Evolutionary conservation across 1,140 invertebrate genomes (phyloP).

Genomic region (Caenorhabditis brenneri): DNA sequence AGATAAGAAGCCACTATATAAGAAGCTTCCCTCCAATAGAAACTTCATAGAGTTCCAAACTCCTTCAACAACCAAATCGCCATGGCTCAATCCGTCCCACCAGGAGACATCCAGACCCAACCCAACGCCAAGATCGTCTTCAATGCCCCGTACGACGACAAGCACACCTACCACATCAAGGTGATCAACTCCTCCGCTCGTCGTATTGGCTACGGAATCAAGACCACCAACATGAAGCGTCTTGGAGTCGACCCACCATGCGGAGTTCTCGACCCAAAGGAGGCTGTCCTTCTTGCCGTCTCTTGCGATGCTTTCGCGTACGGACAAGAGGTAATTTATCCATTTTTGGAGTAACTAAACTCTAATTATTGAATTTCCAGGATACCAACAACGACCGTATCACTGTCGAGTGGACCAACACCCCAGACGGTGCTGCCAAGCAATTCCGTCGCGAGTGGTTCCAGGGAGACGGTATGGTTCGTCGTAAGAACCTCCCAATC

Average conservation of each 20-base stretch:
- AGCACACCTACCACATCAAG: constrained; percentile 56
- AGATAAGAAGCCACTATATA: neutral
- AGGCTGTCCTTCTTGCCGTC: constrained; percentile 50
- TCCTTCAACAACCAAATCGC: neutral
- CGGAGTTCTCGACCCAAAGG: constrained; percentile 56
- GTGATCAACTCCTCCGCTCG: constrained; percentile 53
- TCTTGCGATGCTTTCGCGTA: constrained; percentile 55
- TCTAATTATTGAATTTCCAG: too few species aligned
- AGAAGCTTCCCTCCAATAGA: neutral
- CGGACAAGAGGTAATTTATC: constrained; percentile 42
- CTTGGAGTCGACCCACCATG: constrained; percentile 51
- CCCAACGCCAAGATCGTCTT: constrained; percentile 55
- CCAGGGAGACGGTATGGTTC: constrained; percentile 19
- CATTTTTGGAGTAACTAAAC: neutral
- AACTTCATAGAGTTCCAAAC: neutral
- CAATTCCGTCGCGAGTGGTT: constrained; percentile 38
- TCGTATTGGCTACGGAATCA: constrained; percentile 55
- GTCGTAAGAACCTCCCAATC: constrained; percentile 27
- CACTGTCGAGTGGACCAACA: constrained; percentile 58
- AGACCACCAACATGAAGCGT: constrained; percentile 55
- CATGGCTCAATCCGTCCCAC: constrained; percentile 53
- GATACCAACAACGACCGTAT: constrained; percentile 59
- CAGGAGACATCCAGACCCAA: constrained; percentile 56
- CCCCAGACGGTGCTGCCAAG: constrained; percentile 41
- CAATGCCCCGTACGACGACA: constrained; percentile 59